Base-by-base conservation (phyloP, 2,113 vertebrate species). In the Sialia sialis region DNA sequence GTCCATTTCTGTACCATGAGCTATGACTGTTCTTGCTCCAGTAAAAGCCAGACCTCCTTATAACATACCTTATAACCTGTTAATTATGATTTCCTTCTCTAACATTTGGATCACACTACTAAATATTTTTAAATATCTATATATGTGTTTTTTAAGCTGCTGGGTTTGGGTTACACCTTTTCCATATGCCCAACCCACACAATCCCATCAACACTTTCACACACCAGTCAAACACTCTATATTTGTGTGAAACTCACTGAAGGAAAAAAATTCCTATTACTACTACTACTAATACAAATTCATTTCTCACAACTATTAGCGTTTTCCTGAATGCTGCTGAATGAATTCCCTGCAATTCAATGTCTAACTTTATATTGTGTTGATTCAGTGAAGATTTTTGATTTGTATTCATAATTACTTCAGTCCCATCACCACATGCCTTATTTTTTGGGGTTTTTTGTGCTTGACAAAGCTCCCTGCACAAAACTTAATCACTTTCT, bases 71-170 rank as follows among this genome's bases (percentile, higher is more conserved):
- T 97, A 67, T 95, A 95, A 93, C 86, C 91, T 94, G 94, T 89
- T 96, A 96, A 97, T 96, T 95, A 92, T 91, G 86, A 96, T 96
- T 91, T 96, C 74, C 84, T 96, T 96, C 88, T 96, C 87, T 95
- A 90, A 92, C 91, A 93, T 84, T 94, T 97, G 92, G 90, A 95
- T 96, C 92, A 81, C 91, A 86, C 79, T 94, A 68, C 87, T 89
- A 82, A 91, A 97, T 97, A 93, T 84, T 93, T 96, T 95, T 95
- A 95, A 91, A 95, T 95, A 96, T 94, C 95, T 94, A 91, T 94
- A 95, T 92, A 95, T 97, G 94, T 96, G 94, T 96, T 97, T 96
- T 97, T 94, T 89, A 96, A 97, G 95, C 95, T 95, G 94, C 91
- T 96, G 96, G 86, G 95, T 94, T 95, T 96, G 96, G 96, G 94